Evolutionary conservation across 2,797 vertebrate genomes (phyloP), one percentile per base, ranked within the genome.

Genomic region (Triplophysa bombifrons): DNA sequence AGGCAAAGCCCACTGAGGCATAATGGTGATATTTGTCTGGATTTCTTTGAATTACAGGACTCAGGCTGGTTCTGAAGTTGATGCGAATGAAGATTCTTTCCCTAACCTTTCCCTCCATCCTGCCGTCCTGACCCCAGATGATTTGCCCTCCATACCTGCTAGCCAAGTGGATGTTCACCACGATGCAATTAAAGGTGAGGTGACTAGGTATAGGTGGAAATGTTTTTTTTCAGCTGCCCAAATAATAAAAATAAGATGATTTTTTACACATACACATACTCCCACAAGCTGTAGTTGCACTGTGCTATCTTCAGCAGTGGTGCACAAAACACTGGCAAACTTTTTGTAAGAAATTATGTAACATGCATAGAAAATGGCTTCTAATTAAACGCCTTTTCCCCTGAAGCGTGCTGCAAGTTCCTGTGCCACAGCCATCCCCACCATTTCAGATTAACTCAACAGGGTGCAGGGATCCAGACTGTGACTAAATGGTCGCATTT

Each of bases 101-200:
- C 88, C 89, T 75, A 95, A 97, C 12, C 87, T 97, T 72, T 96
- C 95, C 11, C 88, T 98, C 66, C 95, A 97, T 82, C 89, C 94
- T 73, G 94, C 95, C 76, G 76, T 91, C 76, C 88, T 92, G 72
- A 93, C 90, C 85, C 89, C 92, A 48, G 94, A 93, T 82, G 86
- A 83, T 72, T 83, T 92, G 84, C 90, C 83, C 0, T 96, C 93
- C 84, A 93, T 94, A 0, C 92, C 93, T 41, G 96, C 96, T 82
- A 98, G 94, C 73, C 86, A 90, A 65, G 89, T 98, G 86, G 94
- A 95, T 90, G 89, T 91, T 48, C 97, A 99, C 90, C 94, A 92
- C 68, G 95, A 94, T 89, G 89, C 87, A 2, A 90, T 92, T 66
- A 84, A 90, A 86, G 93, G 93, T 94, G 86, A 92, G 92, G 67